A percentile compares a stretch with the other conserved stretches of the same genome.
Conservation (phyloP, 2,113 vertebrate genomes). For the Mungos mungo region DNA sequence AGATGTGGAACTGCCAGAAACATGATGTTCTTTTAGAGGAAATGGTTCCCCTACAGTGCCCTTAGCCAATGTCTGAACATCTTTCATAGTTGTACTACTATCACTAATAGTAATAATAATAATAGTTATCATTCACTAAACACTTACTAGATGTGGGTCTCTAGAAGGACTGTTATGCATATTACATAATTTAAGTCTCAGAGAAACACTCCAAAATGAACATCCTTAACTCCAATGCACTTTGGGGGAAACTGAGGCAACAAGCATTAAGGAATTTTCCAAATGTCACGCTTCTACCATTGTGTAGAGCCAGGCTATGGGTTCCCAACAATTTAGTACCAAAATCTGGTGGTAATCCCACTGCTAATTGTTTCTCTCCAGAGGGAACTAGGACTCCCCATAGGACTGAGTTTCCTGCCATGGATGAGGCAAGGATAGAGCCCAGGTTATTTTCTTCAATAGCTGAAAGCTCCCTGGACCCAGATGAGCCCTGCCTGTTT, state of each 20-base stretch:
- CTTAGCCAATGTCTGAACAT: background rate
- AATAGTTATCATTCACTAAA: background rate
- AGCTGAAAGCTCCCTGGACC: background rate
- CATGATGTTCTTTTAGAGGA: background rate
- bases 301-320: background rate
- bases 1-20: background rate
- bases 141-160: background rate
- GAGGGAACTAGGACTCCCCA: background rate
- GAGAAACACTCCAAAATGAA: background rate
- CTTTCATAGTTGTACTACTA: background rate
- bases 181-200: background rate
- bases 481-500: background rate
- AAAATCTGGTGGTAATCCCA: background rate
- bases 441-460: background rate
- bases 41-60: background rate
- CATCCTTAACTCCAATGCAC: background rate
- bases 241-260: background rate
- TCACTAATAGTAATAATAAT: background rate
- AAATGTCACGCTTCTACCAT: background rate
- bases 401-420: background rate
- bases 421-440: background rate
- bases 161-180: background rate
- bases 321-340: background rate
- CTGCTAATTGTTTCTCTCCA: background rate
- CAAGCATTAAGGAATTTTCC: background rate